Percentiles rank a stretch among this genome's conserved stretches.
phyloP scores from a whole-genome alignment of 2,888 invertebrate genomes.

The Eurytoma californica region DNA sequence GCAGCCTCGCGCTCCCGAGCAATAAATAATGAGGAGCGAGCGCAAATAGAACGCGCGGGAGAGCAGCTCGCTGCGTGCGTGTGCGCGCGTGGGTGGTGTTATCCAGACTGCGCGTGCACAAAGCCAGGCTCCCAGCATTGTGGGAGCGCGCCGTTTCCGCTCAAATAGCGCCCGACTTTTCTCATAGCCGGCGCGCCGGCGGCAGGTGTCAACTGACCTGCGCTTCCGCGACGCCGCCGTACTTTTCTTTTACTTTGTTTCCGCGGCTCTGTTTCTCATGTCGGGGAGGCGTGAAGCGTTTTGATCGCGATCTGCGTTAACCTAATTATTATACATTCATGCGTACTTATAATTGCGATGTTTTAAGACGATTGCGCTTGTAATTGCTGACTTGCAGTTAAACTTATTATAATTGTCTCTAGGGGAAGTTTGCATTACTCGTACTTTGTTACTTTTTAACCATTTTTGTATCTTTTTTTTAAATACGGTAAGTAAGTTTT shows the following conservation, averaged over 20 bases:
- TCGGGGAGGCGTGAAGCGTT: too few species aligned
- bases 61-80: conserved; percentile 14
- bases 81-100: conserved; percentile 60
- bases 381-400: too few species aligned
- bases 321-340: too few species aligned
- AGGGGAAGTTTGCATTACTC: too few species aligned
- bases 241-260: too few species aligned
- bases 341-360: too few species aligned
- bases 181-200: conserved; percentile 59
- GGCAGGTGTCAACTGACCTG: conserved; percentile 66
- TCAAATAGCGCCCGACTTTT: conserved; percentile 67
- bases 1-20: conserved; percentile 30
- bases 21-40: conserved; percentile 56
- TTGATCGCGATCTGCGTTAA: too few species aligned
- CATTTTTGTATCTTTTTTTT: too few species aligned
- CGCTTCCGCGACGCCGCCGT: conserved; percentile 63
- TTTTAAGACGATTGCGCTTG: too few species aligned
- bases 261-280: too few species aligned
- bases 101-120: conserved; percentile 66
- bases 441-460: neutral
- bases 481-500: too few species aligned
- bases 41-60: conserved; percentile 50
- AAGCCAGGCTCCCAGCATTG: conserved; percentile 67
- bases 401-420: too few species aligned
- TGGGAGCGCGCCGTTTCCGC: conserved; percentile 69